Evolutionary conservation across 2,888 invertebrate genomes (phyloP), one percentile per base, ranked within the genome.

Genomic region (Drosophila subsilvestris): DNA sequence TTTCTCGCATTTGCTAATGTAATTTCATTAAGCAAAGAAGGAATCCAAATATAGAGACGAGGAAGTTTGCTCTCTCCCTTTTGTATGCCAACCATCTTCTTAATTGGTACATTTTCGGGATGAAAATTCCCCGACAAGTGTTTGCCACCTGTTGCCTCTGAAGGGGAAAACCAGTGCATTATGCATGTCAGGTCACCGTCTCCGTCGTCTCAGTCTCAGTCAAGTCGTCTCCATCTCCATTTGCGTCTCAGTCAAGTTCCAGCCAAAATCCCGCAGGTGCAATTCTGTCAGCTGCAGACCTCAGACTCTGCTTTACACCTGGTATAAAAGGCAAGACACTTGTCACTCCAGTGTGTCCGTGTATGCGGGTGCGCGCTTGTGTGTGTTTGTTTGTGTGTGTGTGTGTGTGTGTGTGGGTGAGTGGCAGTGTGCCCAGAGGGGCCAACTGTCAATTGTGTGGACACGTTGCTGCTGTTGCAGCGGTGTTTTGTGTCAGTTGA

Each of bases 1-100:
- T 59, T 53, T 55, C 50, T 44, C 51, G 18, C 27, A 42, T 79
- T 77, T 66, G 70, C 65, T 72, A 76, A 75, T 76, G 78, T 84
- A 84, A 83, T 83, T 83, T 79, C 79, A 83, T 83, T 83, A 86
- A 75, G 78, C 63, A 63, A 37, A 37, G 20, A 48, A 27, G 18
- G 10, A 7, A 32, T 17, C 37, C 43, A 14, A 55, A 63, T 65
- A 47, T 55, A 66, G 65, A 55, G 32, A 20, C 10, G 32, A 25
- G 43, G n/a, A 49, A 63, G n/a, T n/a, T n/a, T 63, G 20, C 53
- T n/a, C 18, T 10, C 5, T 42, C 20, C 27, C n/a, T n/a, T 14
- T 32, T 27, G 27, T 27, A 27, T 27, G 27, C 27, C 27, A 7
- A 22, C 32, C 14, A 12, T 66, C 63, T 18, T 42, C 48, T 63